These are phyloP conservation scores for Psephotus haematonotus DNA, from an alignment of 2,113 vertebrate species.

Conservation along the genomic window DNA sequence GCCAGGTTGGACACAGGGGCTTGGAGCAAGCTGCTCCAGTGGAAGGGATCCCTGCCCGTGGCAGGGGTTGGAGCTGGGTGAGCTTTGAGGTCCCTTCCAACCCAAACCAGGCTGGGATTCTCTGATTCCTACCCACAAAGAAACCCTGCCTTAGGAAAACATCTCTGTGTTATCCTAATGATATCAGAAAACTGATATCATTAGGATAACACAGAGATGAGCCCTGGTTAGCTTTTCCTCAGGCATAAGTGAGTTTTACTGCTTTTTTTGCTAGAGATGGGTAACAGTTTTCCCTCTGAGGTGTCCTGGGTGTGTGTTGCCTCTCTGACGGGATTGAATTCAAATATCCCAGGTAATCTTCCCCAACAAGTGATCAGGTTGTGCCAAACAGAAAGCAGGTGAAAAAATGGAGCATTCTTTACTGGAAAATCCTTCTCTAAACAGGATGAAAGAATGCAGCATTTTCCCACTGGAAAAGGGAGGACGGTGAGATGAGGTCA, in stretches of 20 bases:
- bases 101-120: neutral
- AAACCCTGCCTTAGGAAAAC: neutral
- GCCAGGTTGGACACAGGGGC: too few species aligned
- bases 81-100: too few species aligned
- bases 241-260: neutral
- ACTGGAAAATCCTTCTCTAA: neutral
- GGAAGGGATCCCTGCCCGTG: too few species aligned
- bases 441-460: neutral
- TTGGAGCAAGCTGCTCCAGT: too few species aligned
- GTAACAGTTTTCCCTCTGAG: neutral
- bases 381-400: neutral
- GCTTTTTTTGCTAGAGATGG: neutral
- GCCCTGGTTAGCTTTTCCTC: constrained; percentile 12
- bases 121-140: neutral
- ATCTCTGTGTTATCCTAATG: too few species aligned
- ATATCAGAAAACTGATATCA: neutral
- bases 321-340: neutral
- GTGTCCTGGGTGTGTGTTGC: neutral
- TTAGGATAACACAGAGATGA: neutral
- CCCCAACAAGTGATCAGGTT: neutral
- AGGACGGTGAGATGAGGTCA: neutral
- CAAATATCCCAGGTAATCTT: neutral
- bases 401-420: neutral
- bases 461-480: neutral
- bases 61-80: rapidly evolving